Evolutionary conservation across 2,113 vertebrate species (phyloP).

Genomic region (Epinephelus moara): DNA sequence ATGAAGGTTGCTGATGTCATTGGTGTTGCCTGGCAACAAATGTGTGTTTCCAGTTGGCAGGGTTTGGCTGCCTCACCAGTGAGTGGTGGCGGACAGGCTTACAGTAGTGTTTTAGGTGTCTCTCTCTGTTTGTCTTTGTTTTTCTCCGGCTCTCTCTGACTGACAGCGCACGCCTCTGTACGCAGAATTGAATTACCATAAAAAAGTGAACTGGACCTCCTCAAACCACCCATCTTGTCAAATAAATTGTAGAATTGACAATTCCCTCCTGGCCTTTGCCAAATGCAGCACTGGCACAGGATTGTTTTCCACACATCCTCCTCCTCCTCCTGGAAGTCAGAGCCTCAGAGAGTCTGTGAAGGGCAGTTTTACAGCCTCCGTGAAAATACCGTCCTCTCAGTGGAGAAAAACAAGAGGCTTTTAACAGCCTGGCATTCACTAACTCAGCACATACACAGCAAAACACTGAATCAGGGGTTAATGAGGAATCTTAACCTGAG

Average conservation of each 20-base stretch:
- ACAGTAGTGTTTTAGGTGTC: slow-evolving; percentile 29
- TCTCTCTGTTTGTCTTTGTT: slow-evolving; percentile 15
- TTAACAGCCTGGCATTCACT: not conserved
- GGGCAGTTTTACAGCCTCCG: slow-evolving; percentile 26
- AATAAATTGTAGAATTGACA: slow-evolving; percentile 27
- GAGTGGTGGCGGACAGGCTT: slow-evolving; percentile 30
- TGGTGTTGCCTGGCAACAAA: slow-evolving; percentile 85
- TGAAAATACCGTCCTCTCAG: slow-evolving; percentile 17
- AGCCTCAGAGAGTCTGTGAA: slow-evolving; percentile 8
- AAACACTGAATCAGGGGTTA: slow-evolving; percentile 1
- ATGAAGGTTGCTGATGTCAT: slow-evolving; percentile 85
- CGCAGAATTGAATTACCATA: slow-evolving; percentile 12
- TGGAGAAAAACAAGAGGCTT: slow-evolving; percentile 13
- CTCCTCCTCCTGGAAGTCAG: slow-evolving; percentile 2
- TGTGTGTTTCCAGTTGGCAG: slow-evolving; percentile 80
- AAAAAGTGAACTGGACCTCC: slow-evolving; percentile 13
- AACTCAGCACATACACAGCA: not conserved
- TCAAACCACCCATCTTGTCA: slow-evolving; percentile 36
- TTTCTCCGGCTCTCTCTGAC: slow-evolving; percentile 11
- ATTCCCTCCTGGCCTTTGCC: slow-evolving; percentile 1
- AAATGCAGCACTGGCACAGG: slow-evolving; percentile 4
- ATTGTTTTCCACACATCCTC: not conserved
- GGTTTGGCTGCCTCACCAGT: slow-evolving; percentile 68
- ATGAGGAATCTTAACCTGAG: slow-evolving; percentile 22
- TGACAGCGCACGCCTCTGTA: slow-evolving; percentile 20